Conservation (phyloP, 2,888 invertebrate genomes). For the Caenorhabditis sp. region DNA sequence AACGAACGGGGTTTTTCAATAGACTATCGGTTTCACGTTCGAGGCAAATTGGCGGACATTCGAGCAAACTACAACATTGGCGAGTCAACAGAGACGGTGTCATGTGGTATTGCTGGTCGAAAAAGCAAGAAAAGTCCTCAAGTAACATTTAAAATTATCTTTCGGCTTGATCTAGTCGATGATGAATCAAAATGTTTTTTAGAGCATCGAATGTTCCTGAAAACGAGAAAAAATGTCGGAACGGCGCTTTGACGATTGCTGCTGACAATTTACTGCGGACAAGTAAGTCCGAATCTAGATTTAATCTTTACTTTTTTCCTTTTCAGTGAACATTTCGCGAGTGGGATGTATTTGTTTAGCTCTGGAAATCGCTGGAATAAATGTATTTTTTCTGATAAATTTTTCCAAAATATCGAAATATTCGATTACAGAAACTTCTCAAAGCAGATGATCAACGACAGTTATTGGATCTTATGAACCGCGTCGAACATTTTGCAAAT, state of each 20-base stretch:
- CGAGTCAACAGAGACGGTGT: slow-evolving; percentile 44
- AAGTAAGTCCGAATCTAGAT: background rate
- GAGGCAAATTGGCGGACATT: slow-evolving; percentile 20
- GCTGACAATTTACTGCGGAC: background rate
- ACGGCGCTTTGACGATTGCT: background rate
- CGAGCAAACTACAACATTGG: slow-evolving; percentile 16
- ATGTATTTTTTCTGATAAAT: slow-evolving; percentile 3
- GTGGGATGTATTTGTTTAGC: background rate
- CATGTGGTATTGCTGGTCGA: slow-evolving; percentile 64
- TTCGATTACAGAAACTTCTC: background rate
- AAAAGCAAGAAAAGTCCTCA: slow-evolving; percentile 65
- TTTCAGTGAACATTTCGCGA: background rate
- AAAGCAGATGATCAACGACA: slow-evolving; percentile 10
- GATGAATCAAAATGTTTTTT: background rate
- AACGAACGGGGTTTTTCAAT: background rate
- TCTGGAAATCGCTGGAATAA: slow-evolving; percentile 14
- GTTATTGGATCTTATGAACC: slow-evolving; percentile 26
- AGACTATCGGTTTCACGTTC: background rate
- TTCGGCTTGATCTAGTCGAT: background rate
- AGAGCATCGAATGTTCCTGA: background rate
- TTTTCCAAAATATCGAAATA: background rate
- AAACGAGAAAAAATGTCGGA: slow-evolving; percentile 57
- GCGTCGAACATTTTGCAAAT: slow-evolving; percentile 20
- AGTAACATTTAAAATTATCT: background rate
- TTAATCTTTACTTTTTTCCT: background rate